Percentiles rank a stretch among this genome's conserved stretches.
These are phyloP conservation scores for Desmodus rotundus DNA, from an alignment of 2,113 vertebrate genomes.

Conservation along the genomic window DNA sequence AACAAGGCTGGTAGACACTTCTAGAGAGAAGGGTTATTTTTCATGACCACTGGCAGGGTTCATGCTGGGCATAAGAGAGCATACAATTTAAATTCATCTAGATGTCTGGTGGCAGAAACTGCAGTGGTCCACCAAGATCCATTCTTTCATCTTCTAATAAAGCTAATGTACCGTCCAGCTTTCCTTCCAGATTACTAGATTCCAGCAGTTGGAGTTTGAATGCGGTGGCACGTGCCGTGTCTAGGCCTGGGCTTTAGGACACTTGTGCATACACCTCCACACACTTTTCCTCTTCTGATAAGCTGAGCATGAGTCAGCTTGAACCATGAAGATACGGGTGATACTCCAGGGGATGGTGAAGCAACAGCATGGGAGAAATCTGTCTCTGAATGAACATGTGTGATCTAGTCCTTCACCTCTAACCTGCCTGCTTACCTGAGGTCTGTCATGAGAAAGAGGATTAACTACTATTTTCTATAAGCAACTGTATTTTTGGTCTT, in stretches of 20 bases:
- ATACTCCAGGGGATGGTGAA: background rate
- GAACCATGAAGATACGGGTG: background rate
- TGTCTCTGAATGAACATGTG: too few species aligned
- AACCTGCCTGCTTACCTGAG: background rate
- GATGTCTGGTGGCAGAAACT: background rate
- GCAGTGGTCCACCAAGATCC: background rate
- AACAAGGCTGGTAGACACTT: background rate
- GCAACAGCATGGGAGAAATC: background rate
- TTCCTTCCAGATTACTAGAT: background rate
- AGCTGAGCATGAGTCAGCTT: background rate
- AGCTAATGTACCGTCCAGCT: background rate
- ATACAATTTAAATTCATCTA: background rate
- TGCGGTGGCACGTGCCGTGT: background rate
- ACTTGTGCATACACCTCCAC: background rate
- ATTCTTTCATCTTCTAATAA: background rate
- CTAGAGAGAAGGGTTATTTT: background rate
- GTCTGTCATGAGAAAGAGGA: background rate
- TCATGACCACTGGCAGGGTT: accelerated
- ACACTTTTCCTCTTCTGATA: background rate
- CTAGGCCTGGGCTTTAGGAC: background rate
- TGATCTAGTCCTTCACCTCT: background rate
- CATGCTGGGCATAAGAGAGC: background rate
- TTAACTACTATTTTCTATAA: background rate
- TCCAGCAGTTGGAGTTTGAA: background rate
- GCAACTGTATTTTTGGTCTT: background rate